Percentiles rank a stretch among this genome's conserved stretches.
Evolutionary conservation across 2,113 vertebrate genomes (phyloP).

Genomic region (Heptranchias perlo): DNA sequence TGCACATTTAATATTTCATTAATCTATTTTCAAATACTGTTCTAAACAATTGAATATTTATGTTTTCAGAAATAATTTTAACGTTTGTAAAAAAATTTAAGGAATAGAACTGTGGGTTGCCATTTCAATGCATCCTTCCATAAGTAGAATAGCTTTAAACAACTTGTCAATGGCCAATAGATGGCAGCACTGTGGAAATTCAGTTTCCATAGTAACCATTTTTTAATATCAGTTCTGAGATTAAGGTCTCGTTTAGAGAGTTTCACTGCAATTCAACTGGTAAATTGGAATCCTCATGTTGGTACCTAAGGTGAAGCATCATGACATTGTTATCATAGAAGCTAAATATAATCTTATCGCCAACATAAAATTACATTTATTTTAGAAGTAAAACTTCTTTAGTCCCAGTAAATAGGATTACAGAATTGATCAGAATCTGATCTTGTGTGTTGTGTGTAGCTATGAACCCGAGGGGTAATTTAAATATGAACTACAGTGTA

Average conservation of each 20-base stretch:
- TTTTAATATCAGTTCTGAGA: neutral
- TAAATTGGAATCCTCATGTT: neutral
- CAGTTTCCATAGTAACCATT: slow-evolving; percentile 8
- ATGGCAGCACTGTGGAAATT: neutral
- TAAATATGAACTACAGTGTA: neutral
- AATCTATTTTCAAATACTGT: neutral
- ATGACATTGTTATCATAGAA: neutral
- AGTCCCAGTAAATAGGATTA: neutral
- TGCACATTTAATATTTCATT: neutral
- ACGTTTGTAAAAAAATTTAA: neutral
- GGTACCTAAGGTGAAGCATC: neutral
- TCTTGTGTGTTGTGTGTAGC: neutral
- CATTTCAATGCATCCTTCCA: neutral
- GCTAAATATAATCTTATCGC: neutral
- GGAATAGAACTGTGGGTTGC: neutral
- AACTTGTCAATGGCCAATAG: neutral
- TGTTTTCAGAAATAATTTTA: neutral
- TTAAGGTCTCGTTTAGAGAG: neutral
- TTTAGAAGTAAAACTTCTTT: neutral
- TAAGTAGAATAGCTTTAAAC: neutral
- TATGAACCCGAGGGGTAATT: neutral
- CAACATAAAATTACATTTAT: neutral
- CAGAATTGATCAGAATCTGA: neutral
- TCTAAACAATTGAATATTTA: neutral
- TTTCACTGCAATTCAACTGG: neutral